Base-by-base conservation (phyloP, 2,888 invertebrate species). In the Loripinus fragilis region DNA sequence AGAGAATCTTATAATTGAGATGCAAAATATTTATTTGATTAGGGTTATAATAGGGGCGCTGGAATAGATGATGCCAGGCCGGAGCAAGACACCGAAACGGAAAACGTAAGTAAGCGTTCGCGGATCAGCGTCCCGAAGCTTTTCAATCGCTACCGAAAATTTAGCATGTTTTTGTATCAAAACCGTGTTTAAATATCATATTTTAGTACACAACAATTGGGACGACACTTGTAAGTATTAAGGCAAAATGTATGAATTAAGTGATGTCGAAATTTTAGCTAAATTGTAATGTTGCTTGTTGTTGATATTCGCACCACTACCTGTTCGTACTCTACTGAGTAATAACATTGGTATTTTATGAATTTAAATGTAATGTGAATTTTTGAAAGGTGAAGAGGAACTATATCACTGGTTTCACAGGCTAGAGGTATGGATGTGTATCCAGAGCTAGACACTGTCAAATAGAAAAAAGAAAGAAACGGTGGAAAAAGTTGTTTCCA, bases 31-130 rank as follows among this genome's bases (percentile, higher is more conserved):
- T n/a, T 5, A 23, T 38, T 10, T 12, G 10, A 25, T 52, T 5
- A 23, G 25, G 25, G 23, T 52, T 25, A 52, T 23, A 20, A 25
- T 2, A 52, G 38, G 12, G 38, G 52, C 52, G 12, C 15, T 60
- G 60, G 33, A 60, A 17, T 60, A 60, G 60, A 60, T 60, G 20
- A 60, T 60, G 60, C 60, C 17, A 60, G 60, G 1, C 15, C 17
- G 60, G 60, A 60, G 60, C 60, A 60, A 33, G 20, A 60, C 20
- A 33, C 60, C 60, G 20, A 60, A 33, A 20, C 60, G 30, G 60
- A 30, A 60, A 60, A 20, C 60, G 60, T 60, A 60, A 60, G 60
- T 60, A 33, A 38, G 38, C 38, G 38, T 38, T 12, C 38, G n/a
- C n/a, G n/a, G n/a, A n/a, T 38, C 12, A 5, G 38, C 38, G 12